Conservation (phyloP, 2,797 vertebrate genomes). For the Moxostoma hubbsi region DNA sequence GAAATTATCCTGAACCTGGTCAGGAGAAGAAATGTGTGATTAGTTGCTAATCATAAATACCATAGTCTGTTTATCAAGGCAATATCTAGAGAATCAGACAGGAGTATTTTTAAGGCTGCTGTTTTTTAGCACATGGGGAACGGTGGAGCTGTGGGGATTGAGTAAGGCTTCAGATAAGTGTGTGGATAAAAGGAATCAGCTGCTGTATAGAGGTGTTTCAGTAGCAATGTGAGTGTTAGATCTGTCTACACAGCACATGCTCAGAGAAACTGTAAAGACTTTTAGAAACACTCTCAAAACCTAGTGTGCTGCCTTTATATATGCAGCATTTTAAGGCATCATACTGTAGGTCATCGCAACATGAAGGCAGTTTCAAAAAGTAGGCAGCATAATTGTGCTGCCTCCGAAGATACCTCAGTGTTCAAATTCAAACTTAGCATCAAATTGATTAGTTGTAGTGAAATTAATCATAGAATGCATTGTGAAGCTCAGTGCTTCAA, state of each 20-base stretch:
- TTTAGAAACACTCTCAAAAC: too few relatives aligned
- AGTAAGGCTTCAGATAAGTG: constrained; percentile 23
- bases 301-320: too few relatives aligned
- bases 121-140: constrained; percentile 1
- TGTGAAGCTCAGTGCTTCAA: too few relatives aligned
- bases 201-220: constrained; percentile 40
- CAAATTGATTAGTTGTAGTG: too few relatives aligned
- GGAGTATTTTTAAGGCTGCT: not conserved
- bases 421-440: too few relatives aligned
- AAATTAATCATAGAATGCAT: too few relatives aligned
- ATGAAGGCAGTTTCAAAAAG: too few relatives aligned
- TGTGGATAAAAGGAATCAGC: constrained; percentile 37
- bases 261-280: too few relatives aligned
- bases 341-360: too few relatives aligned
- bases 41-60: not conserved
- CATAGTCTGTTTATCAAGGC: not conserved
- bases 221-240: not conserved
- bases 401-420: too few relatives aligned
- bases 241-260: not conserved
- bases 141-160: constrained; percentile 22
- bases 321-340: too few relatives aligned
- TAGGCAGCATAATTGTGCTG: too few relatives aligned
- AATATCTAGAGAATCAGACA: not conserved
- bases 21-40: constrained; percentile 16
- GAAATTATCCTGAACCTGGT: constrained; percentile 21